A percentile compares a stretch with the other conserved stretches of the same genome.
These are phyloP conservation scores for Myopa testacea DNA, from an alignment of 2,888 invertebrate genomes.

Conservation along the genomic window DNA sequence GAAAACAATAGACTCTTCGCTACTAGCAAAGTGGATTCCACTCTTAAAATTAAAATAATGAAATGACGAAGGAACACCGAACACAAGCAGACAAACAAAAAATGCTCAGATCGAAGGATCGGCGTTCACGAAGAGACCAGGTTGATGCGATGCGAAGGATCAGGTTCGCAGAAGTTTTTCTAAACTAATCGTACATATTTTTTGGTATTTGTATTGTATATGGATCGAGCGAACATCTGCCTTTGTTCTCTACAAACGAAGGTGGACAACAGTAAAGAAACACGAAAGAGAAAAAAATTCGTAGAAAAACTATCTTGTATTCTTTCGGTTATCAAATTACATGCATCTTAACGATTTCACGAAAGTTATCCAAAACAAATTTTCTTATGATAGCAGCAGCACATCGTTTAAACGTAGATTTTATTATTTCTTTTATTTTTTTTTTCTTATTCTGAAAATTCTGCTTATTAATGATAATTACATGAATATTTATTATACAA, in stretches of 20 bases:
- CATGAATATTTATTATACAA: neutral
- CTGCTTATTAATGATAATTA: neutral
- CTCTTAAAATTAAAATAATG: neutral
- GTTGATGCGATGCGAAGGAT: neutral
- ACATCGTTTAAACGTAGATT: neutral
- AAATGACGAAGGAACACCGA: no score
- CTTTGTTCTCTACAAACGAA: neutral
- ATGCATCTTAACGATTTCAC: neutral
- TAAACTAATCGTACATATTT: no score
- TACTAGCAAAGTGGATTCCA: neutral
- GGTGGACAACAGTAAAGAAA: neutral
- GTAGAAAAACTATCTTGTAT: neutral
- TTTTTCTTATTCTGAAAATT: neutral
- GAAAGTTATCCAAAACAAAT: neutral
- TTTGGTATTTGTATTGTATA: neutral
- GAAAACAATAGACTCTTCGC: neutral
- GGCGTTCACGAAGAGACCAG: no score
- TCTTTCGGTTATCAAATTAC: slow-evolving; percentile 3
- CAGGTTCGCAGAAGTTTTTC: neutral
- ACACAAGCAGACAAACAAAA: no score
- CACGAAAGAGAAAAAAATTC: neutral
- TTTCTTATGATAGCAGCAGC: no score
- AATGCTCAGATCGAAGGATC: no score
- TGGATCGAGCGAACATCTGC: slow-evolving; percentile 4
- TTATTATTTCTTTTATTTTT: neutral